These are phyloP conservation scores for Urocolius indicus DNA, from an alignment of 2,113 vertebrate genomes.

Conservation along the genomic window DNA sequence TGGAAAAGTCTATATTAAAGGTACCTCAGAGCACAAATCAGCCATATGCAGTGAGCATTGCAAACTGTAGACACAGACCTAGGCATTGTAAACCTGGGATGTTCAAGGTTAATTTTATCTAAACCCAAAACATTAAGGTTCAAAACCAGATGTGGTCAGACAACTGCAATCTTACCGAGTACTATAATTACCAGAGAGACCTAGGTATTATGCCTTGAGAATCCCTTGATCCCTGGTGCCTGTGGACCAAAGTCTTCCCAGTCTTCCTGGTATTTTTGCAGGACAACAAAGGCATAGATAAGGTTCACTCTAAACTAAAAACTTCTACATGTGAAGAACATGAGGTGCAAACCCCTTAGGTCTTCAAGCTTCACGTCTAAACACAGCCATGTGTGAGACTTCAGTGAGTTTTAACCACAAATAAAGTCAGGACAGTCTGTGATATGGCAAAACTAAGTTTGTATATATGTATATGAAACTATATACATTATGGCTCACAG, in stretches of 20 bases:
- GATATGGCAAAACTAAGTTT: background rate
- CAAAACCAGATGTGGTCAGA: background rate
- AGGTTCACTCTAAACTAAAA: background rate
- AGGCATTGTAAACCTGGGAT: background rate
- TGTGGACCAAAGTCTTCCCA: background rate
- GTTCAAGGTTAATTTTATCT: background rate
- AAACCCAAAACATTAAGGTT: background rate
- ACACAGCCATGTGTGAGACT: background rate
- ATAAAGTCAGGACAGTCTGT: background rate
- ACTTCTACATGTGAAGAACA: background rate
- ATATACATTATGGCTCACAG: background rate
- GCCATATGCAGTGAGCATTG: background rate
- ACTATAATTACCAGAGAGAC: background rate
- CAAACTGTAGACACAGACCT: background rate
- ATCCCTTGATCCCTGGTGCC: background rate
- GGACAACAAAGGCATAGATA: background rate
- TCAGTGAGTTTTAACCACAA: background rate
- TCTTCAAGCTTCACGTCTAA: background rate
- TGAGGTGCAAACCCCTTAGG: background rate
- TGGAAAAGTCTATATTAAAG: background rate
- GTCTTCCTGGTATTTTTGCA: background rate
- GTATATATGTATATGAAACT: background rate
- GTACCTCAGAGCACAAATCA: background rate
- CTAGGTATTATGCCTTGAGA: background rate
- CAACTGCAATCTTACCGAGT: background rate